A percentile compares a stretch with the other conserved stretches of the same genome.
Conservation (phyloP, 2,888 invertebrate genomes). For the Adelphocoris suturalis region DNA sequence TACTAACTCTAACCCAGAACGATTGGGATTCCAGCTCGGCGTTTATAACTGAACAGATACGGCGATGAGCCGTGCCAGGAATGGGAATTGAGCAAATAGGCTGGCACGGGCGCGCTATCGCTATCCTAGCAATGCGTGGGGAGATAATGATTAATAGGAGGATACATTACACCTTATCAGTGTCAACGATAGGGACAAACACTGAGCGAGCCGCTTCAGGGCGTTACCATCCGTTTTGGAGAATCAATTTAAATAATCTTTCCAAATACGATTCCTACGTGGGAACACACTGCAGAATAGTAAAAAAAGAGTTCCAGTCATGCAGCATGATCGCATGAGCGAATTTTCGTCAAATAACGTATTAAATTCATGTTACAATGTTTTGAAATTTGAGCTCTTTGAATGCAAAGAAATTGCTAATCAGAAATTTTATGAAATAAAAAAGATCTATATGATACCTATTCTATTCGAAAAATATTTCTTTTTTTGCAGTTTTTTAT, state of each 20-base stretch:
- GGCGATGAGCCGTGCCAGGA: background rate
- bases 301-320: too few species aligned
- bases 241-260: background rate
- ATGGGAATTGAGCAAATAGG: background rate
- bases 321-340: too few species aligned
- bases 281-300: too few species aligned
- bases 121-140: background rate
- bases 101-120: background rate
- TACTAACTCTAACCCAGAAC: background rate
- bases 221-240: background rate
- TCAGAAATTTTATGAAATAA: too few species aligned
- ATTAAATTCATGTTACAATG: too few species aligned
- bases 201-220: background rate
- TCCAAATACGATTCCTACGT: background rate
- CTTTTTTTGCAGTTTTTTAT: too few species aligned
- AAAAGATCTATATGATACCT: too few species aligned
- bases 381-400: too few species aligned
- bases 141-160: conserved; percentile 12
- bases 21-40: background rate
- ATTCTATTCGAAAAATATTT: too few species aligned
- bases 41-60: conserved; percentile 4
- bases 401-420: too few species aligned
- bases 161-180: conserved; percentile 9
- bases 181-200: conserved; percentile 15
- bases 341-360: too few species aligned